phyloP scores from a whole-genome alignment of 1,140 invertebrate species.

The Metopolophium dirhodum region DNA sequence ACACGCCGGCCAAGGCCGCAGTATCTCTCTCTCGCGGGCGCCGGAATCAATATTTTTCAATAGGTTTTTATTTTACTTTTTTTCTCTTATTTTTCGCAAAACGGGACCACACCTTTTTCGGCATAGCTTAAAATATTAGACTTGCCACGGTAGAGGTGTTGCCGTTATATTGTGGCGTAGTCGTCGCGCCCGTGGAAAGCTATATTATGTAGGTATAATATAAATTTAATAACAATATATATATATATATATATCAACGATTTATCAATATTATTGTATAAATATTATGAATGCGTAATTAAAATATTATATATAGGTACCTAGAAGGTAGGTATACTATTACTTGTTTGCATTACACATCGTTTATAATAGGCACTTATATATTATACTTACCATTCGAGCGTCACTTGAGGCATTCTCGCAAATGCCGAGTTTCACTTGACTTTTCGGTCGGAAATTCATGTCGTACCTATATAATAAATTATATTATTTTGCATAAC shows the following conservation, averaged over 20 bases:
- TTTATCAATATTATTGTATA: not conserved
- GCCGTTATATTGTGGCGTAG: not conserved
- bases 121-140: not conserved
- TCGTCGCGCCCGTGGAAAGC: not conserved
- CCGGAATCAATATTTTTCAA: conserved; percentile 36
- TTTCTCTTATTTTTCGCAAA: not conserved
- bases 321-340: not conserved
- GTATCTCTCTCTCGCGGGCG: conserved; percentile 3
- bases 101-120: conserved; percentile 17
- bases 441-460: not conserved
- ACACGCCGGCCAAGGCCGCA: conserved; percentile 24
- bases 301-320: not conserved
- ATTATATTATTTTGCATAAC: not conserved
- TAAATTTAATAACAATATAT: not conserved
- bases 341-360: not conserved
- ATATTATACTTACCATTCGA: too few relatives aligned
- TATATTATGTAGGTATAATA: not conserved
- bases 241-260: not conserved
- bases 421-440: not conserved
- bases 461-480: not conserved
- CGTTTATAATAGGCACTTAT: not conserved
- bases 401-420: too few relatives aligned
- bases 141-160: not conserved
- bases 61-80: not conserved
- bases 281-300: not conserved